Conservation (phyloP, 2,113 vertebrate genomes). For the Chitala chitala region DNA sequence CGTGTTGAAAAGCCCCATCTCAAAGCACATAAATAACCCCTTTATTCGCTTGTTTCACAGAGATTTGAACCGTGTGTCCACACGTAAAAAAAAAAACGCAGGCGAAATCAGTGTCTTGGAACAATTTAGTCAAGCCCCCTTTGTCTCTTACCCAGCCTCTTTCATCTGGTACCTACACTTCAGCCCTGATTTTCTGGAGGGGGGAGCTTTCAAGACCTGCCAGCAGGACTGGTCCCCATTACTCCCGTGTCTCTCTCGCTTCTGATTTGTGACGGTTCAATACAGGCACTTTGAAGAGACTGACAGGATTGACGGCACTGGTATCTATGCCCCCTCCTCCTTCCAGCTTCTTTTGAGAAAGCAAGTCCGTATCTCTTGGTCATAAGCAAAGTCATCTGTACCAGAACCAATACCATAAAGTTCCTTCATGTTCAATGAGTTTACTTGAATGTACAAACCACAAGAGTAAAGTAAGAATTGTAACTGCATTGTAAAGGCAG, state of each 20-base stretch:
- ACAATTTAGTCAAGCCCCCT: neutral
- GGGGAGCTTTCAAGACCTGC: neutral
- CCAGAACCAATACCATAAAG: neutral
- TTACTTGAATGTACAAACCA: neutral
- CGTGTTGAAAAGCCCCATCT: neutral
- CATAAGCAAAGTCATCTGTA: slow-evolving; percentile 41
- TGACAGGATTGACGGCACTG: neutral
- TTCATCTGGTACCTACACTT: slow-evolving; percentile 3
- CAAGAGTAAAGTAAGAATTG: neutral
- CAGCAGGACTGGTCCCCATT: neutral
- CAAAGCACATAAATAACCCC: neutral
- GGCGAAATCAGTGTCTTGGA: slow-evolving; percentile 2
- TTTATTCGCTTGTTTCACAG: neutral
- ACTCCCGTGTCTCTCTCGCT: neutral
- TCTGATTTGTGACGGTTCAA: slow-evolving; percentile 39
- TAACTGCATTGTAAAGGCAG: too few relatives aligned
- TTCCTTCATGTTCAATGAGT: neutral
- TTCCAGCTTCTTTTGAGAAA: neutral
- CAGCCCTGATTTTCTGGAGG: neutral
- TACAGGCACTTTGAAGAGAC: slow-evolving; percentile 30
- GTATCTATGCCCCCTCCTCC: neutral
- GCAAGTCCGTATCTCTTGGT: neutral
- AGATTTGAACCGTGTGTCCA: slow-evolving; percentile 15
- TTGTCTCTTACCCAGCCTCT: neutral
- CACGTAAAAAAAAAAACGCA: neutral